Conservation (phyloP, 2,888 invertebrate genomes). For the Stenoptilia bipunctidactyla region DNA sequence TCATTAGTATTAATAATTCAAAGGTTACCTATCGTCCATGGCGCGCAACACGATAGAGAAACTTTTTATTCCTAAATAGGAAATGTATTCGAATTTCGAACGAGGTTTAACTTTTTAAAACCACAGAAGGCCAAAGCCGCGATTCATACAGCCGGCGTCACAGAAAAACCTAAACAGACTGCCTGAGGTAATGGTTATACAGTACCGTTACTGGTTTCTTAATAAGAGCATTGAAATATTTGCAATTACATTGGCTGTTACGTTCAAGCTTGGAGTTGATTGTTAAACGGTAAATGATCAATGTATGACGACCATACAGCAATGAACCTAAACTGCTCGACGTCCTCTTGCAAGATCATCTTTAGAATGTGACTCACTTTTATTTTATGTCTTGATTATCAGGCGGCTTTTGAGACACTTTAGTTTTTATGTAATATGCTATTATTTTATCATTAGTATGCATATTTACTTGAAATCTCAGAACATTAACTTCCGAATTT, state of each 20-base stretch:
- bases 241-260: not conserved
- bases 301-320: not conserved
- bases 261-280: not conserved
- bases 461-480: too few relatives aligned
- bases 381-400: not conserved
- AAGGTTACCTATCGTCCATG: slow-evolving; percentile 30
- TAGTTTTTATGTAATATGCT: too few relatives aligned
- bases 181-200: slow-evolving; percentile 21
- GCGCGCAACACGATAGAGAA: slow-evolving; percentile 22
- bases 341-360: not conserved
- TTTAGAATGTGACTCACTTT: not conserved
- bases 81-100: slow-evolving; percentile 20
- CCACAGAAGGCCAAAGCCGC: slow-evolving; percentile 23
- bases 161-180: slow-evolving; percentile 47
- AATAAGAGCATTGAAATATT: not conserved
- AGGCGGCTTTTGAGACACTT: too few relatives aligned
- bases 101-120: slow-evolving; percentile 25
- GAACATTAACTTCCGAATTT: too few relatives aligned
- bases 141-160: slow-evolving; percentile 38
- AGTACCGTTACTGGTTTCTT: not conserved
- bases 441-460: too few relatives aligned
- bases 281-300: not conserved
- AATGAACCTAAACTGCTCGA: too few relatives aligned
- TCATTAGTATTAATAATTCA: slow-evolving; percentile 2
- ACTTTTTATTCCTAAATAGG: slow-evolving; percentile 19